Conservation (phyloP, 2,113 vertebrate species). For the Triplophysa siluroides region DNA sequence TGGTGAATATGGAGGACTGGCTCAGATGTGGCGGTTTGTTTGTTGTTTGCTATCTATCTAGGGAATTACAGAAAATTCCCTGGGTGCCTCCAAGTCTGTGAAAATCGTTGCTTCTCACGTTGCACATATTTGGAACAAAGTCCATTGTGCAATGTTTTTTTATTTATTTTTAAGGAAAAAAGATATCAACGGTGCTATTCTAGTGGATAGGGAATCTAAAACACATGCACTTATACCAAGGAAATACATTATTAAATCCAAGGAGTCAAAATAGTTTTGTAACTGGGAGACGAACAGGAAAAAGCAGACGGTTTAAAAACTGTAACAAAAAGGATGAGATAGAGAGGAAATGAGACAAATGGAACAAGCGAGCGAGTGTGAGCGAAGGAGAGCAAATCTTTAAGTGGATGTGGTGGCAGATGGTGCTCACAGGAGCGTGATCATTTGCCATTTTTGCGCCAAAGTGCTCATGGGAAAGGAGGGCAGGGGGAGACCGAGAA, state of each 20-base stretch:
- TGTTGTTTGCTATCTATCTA: constrained; percentile 23
- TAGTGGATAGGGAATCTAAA: constrained; percentile 20
- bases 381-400: constrained; percentile 60
- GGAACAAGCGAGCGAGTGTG: constrained; percentile 53
- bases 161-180: background rate
- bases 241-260: constrained; percentile 23
- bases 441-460: constrained; percentile 70
- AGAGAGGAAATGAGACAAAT: constrained; percentile 51
- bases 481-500: constrained; percentile 13
- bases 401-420: constrained; percentile 72
- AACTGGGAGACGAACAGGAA: constrained; percentile 40
- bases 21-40: constrained; percentile 27
- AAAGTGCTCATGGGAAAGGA: constrained; percentile 65
- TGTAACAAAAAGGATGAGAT: constrained; percentile 48
- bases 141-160: background rate
- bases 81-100: constrained; percentile 17
- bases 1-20: constrained; percentile 35
- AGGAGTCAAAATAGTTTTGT: constrained; percentile 33
- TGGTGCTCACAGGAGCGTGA: constrained; percentile 76
- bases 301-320: constrained; percentile 50
- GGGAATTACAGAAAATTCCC: constrained; percentile 36
- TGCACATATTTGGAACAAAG: constrained; percentile 3
- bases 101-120: constrained; percentile 13
- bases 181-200: constrained; percentile 6
- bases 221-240: constrained; percentile 19